Evolutionary conservation across 2,797 vertebrate genomes (phyloP), one percentile per base, ranked within the genome.

Genomic region (Protonibea diacanthus): DNA sequence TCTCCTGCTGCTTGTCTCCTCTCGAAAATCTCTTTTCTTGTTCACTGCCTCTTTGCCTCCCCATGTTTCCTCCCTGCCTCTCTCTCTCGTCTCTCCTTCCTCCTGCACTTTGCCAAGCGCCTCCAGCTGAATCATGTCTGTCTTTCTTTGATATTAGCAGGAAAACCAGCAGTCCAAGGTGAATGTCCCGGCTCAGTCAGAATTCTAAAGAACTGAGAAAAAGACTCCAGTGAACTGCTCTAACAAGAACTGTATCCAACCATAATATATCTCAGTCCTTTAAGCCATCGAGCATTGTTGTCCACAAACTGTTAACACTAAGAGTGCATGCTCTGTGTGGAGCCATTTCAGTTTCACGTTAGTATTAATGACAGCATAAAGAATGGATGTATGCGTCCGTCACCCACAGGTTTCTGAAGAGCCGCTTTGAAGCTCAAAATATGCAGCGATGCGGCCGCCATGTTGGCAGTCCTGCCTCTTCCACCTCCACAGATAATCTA

Each of bases 101-200:
- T 44, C 71, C 70, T 51, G 63, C 76, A 77, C 74, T 84, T 73
- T 75, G 67, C 80, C 9, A 0, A 87, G 72, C 9, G 60, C 85
- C 84, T 87, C 57, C 83, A 75, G 83, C 88, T 87, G 80, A 90
- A 86, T 82, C 71, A 44, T n/a, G 63, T 87, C 72, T 83, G 61
- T 48, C 14, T 64, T 59, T 64, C 49, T 72, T 71, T 80, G 55
- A 77, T n/a, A 57, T 68, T 5, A 25, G 20, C 12, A 70, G 44
- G 40, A 64, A 52, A 72, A 63, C 18, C 60, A 48, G 51, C 52
- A 4, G 74, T 33, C 52, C 25, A 10, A 58, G 29, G 23, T 45
- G 63, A 74, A 67, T 0, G 23, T 38, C 60, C 5, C 52, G 63
- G 8, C 56, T 20, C 12, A 9, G 18, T 21, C 27, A 5, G 27